These are phyloP conservation scores for Euschistus heros DNA, from an alignment of 1,140 invertebrate species.

Conservation along the genomic window DNA sequence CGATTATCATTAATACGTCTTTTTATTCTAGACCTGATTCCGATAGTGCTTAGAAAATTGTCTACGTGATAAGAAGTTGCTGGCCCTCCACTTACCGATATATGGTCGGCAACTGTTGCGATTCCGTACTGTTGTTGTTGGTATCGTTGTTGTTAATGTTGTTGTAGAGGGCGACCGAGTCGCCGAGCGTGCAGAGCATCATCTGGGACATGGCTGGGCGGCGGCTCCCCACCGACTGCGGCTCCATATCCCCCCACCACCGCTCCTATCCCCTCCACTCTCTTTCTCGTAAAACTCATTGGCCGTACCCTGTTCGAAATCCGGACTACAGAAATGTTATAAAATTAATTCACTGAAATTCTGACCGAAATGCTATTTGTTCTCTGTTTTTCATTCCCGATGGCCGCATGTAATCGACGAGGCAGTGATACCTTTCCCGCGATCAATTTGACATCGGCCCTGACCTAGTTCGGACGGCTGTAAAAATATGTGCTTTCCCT, in stretches of 20 bases:
- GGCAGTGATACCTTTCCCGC: too few relatives aligned
- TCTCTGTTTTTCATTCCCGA: too few relatives aligned
- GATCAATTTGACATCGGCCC: too few relatives aligned
- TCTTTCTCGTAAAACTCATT: too few relatives aligned
- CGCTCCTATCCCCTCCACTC: too few relatives aligned
- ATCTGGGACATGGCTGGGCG: conserved; percentile 28
- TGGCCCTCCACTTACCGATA: conserved; percentile 26
- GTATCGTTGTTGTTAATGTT: conserved; percentile 26
- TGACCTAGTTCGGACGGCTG: too few relatives aligned
- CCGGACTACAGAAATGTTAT: too few relatives aligned
- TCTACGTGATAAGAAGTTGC: background rate
- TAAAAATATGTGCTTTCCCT: too few relatives aligned
- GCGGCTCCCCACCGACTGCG: conserved; percentile 14
- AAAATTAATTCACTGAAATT: too few relatives aligned
- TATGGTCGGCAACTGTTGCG: conserved; percentile 27
- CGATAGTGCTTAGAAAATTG: background rate
- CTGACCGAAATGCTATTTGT: too few relatives aligned
- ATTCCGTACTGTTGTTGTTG: conserved; percentile 27
- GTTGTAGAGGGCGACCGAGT: conserved; percentile 21
- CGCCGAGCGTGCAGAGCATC: conserved; percentile 25
- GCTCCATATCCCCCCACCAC: background rate
- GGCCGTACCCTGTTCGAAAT: too few relatives aligned
- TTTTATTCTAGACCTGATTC: background rate
- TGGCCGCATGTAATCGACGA: too few relatives aligned
- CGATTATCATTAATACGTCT: background rate